phyloP scores from a whole-genome alignment of 2,888 invertebrate species.

The Metopia argyrocephala region DNA sequence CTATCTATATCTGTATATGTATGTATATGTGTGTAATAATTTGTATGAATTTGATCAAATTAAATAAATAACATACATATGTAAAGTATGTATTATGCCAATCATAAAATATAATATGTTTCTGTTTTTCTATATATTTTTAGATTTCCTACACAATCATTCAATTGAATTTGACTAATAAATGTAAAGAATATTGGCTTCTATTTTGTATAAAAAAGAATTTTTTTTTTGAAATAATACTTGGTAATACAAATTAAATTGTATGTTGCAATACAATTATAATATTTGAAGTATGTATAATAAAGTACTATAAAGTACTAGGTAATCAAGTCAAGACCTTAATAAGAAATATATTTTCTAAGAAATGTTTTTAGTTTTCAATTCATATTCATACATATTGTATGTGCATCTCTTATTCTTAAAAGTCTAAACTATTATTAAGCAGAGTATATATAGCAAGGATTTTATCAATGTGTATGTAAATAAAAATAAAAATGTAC shows the following conservation, averaged over 20 bases:
- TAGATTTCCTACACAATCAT: neutral
- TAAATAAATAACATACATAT: too few species aligned
- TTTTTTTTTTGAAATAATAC: neutral
- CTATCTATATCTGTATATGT: neutral
- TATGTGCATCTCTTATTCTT: too few species aligned
- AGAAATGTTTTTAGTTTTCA: too few species aligned
- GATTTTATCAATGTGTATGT: too few species aligned
- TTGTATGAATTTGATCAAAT: neutral
- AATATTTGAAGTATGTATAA: neutral
- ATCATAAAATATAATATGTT: slow-evolving; percentile 34
- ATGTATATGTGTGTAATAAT: neutral
- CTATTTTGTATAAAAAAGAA: neutral
- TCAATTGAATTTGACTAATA: neutral
- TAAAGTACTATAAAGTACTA: too few species aligned
- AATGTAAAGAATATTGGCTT: neutral
- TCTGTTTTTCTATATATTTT: neutral
- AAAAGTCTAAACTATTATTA: too few species aligned
- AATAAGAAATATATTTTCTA: too few species aligned
- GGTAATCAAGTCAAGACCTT: too few species aligned
- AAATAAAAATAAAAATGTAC: too few species aligned
- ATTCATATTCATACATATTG: too few species aligned
- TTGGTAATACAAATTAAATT: neutral
- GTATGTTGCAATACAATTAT: neutral
- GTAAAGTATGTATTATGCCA: slow-evolving; percentile 52
- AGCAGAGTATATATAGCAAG: too few species aligned